Base-by-base conservation (phyloP, 2,888 invertebrate species). In the Agrilus biguttatus region DNA sequence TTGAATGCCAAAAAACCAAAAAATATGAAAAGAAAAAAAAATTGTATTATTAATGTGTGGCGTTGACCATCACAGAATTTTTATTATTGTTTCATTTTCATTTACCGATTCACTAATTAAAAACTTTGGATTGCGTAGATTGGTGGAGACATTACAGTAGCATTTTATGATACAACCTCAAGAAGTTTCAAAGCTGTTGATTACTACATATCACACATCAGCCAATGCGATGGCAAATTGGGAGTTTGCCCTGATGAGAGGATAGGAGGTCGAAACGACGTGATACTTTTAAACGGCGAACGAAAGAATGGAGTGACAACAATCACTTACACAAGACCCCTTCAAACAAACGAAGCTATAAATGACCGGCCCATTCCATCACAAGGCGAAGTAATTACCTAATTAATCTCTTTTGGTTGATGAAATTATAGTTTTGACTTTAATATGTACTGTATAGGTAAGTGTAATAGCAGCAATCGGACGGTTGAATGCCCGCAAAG, bases 401-500 rank as follows among this genome's bases (percentile, higher is more conserved):
- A 14, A 38, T 13, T 13, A 2, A 8, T 8, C 5, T 23, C 6
- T 17, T 38, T 17, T 5, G 3, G 8, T 4, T 14, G 6, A 14
- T 17, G 4, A 35, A 7, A 35, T 4, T 2, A 35, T 35, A 35
- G 8, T 35, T 35, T 35, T 35, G 14, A 35, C 14, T 35, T 35
- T 5, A 35, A 14, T 7, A 35, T 35, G 6, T 8, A 14, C 8
- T 23, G 2, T 35, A 8, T 14, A 35, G 37, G 79, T 83, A 19
- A 84, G 81, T 21, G 81, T 91, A 4, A 85, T 92, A 42, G 90
- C 89, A 0, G 91, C 91, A 5, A 85, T 91, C 52, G 91, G 92
- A 0, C 82, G 83, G 0, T 69, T 92, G 28, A 89, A 88, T 69
- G 71, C 75, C 0, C 67, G 78, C 41, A 78, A 78, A 52, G 89